Base-by-base conservation (phyloP, 1,140 invertebrate genomes). In the Sminthurides bifidus region DNA sequence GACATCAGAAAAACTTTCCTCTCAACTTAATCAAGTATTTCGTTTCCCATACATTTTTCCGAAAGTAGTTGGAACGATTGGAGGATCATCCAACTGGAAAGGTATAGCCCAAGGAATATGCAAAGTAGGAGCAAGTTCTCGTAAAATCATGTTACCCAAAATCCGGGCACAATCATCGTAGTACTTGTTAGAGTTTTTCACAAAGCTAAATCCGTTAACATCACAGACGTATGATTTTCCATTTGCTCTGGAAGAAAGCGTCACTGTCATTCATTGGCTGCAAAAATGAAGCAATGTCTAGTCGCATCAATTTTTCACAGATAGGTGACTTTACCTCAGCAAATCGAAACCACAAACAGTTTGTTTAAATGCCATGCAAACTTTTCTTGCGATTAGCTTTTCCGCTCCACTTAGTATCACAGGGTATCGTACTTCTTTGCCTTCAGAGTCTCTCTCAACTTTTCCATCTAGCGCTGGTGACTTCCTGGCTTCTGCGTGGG, bases 81-180 rank as follows among this genome's bases (percentile, higher is more conserved):
- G 95, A 1, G 95, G 92, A 75, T 98, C 95, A 70, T 98, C 95
- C 49, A 95, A 71, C 68, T 96, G 92, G 70, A 95, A 95, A 14
- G 92, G 92, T 65, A 97, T 87, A 19, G 85, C 87, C 88, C 91
- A 97, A 0, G 92, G 92, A 65, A 98, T 96, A 67, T 96, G 90
- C 31, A 97, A 73, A 17, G 90, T 92, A 0, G 92, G 92, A 10
- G 93, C 92, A 30, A 97, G 71, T 69, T 93, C 87, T 52, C 92
- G 75, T 21, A 97, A 73, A 44, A 97, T 94, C 81, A 87, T 86
- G 67, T 94, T 93, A 31, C 87, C 90, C 52, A 99, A 73, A 55
- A 99, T 98, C 72, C 95, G 94, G 5, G 94, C 92, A 73, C 92
- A 98, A 70, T 99, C 96, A 72, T 99, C 95, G 70, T 99, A 99